These are phyloP conservation scores for Rhyacichthys aspro DNA, from an alignment of 2,797 vertebrate genomes.

Conservation along the genomic window DNA sequence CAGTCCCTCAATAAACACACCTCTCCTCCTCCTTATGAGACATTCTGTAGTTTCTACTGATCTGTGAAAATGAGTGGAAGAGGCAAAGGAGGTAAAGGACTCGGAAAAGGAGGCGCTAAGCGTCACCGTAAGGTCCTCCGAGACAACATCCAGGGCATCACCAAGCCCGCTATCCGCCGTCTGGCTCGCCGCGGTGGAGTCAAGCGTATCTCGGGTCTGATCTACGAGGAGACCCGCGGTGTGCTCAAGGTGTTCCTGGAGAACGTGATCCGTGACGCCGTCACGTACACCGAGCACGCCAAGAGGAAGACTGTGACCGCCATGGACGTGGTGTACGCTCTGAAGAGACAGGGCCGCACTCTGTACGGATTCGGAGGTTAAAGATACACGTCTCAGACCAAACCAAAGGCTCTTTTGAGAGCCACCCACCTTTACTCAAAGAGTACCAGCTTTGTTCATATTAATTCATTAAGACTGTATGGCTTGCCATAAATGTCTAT, in stretches of 20 bases:
- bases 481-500: no score
- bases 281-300: constrained; percentile 13
- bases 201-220: not conserved
- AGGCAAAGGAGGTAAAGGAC: constrained; percentile 1
- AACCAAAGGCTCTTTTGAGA: no score
- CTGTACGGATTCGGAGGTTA: constrained; percentile 31
- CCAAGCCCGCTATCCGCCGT: not conserved
- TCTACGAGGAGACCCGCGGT: not conserved
- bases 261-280: constrained; percentile 5
- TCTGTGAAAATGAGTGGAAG: not conserved
- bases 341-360: constrained; percentile 33
- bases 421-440: no score
- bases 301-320: constrained; percentile 37
- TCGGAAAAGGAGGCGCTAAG: constrained; percentile 5
- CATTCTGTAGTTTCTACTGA: no score
- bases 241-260: not conserved
- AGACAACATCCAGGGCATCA: constrained; percentile 4
- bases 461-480: no score
- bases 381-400: accelerated
- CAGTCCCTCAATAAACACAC: not conserved
- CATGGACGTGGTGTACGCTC: constrained; percentile 28
- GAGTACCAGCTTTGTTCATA: no score
- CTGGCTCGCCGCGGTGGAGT: constrained; percentile 1
- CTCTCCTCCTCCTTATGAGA: not conserved
- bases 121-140: constrained; percentile 1